A percentile compares a stretch with the other conserved stretches of the same genome.
Evolutionary conservation across 1,140 invertebrate species (phyloP).

Genomic region (Odontomachus brunneus): DNA sequence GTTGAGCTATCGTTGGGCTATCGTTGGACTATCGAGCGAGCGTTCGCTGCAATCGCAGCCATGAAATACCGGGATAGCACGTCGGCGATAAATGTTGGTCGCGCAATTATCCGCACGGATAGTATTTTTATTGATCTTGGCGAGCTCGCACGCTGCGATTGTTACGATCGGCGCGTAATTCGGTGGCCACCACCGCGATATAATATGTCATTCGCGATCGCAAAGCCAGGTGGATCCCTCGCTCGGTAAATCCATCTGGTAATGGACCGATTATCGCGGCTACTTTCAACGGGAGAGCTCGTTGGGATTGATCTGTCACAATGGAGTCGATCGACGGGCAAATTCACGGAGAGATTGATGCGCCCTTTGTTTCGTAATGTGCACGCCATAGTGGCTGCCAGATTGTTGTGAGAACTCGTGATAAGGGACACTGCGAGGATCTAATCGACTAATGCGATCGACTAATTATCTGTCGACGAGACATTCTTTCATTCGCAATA

Average conservation of each 20-base stretch:
- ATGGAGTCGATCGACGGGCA: slow-evolving; percentile 57
- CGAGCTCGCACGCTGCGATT: slow-evolving; percentile 10
- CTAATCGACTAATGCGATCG: too few species aligned
- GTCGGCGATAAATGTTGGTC: slow-evolving; percentile 42
- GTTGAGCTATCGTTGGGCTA: too few species aligned
- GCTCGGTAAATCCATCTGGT: slow-evolving; percentile 51
- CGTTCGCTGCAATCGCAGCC: slow-evolving; percentile 43
- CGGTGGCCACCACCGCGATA: slow-evolving; percentile 36
- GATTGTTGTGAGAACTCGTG: slow-evolving; percentile 53
- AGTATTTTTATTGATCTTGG: slow-evolving; percentile 55
- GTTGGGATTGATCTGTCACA: slow-evolving; percentile 59
- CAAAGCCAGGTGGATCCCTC: slow-evolving; percentile 53
- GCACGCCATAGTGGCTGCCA: slow-evolving; percentile 24
- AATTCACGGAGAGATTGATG: slow-evolving; percentile 55
- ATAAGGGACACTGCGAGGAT: slow-evolving; percentile 36
- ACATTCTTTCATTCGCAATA: not conserved
- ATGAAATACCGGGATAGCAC: slow-evolving; percentile 44
- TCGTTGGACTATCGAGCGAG: slow-evolving; percentile 8
- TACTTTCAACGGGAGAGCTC: slow-evolving; percentile 49
- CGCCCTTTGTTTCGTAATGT: slow-evolving; percentile 57
- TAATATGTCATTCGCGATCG: slow-evolving; percentile 47
- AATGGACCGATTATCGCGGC: slow-evolving; percentile 56
- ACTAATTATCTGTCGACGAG: slow-evolving; percentile 21
- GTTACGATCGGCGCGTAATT: slow-evolving; percentile 48
- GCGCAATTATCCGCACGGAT: slow-evolving; percentile 44